Base-by-base conservation (phyloP, 2,113 vertebrate species). In the Elephantulus edwardii region DNA sequence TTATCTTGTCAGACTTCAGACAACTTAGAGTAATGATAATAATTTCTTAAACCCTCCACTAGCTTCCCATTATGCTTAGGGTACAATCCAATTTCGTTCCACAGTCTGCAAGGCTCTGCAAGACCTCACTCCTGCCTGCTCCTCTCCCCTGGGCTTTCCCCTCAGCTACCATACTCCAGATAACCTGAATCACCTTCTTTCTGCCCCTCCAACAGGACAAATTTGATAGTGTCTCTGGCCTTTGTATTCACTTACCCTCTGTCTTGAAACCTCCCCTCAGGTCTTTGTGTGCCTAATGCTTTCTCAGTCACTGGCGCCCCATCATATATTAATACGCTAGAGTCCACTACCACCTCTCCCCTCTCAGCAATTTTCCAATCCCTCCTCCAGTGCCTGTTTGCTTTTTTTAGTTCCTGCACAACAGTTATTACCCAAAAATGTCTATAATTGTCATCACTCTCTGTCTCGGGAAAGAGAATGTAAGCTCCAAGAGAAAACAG, bases 1-100 rank as follows among this genome's bases (percentile, higher is more conserved):
- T 42, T 72, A 30, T 86, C 42, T 80, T 56, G 38, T 56, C 78
- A 75, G 68, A 38, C 62, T 93, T 83, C 72, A 68, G 75, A 56
- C 87, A 92, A 38, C 12, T 74, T 48, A 33, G 46, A 75, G 33
- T 52, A 85, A 48, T 48, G 24, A 7, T 33, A 33, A 38, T 54
- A 54, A 56, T 75, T 78, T 48, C 71, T 44, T 48, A 83, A 58
- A 50, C 16, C 30, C 24, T 71, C 89, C 12, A 2, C 0, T 35
- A 26, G 52, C 44, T 30, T 91, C 50, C 85, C 40, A 70, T 72
- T 46, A n/a, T 5, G 10, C 40, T 79, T 40, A 52, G 52, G 68
- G 40, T 46, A 89, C 75, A 91, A 79, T 64, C 46, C 38, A 68
- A 1, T 60, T 77, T 83, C 66, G 83, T 83, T 81, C 33, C 42